phyloP scores from a whole-genome alignment of 2,113 vertebrate species.

The Melanotaenia duboulayi region DNA sequence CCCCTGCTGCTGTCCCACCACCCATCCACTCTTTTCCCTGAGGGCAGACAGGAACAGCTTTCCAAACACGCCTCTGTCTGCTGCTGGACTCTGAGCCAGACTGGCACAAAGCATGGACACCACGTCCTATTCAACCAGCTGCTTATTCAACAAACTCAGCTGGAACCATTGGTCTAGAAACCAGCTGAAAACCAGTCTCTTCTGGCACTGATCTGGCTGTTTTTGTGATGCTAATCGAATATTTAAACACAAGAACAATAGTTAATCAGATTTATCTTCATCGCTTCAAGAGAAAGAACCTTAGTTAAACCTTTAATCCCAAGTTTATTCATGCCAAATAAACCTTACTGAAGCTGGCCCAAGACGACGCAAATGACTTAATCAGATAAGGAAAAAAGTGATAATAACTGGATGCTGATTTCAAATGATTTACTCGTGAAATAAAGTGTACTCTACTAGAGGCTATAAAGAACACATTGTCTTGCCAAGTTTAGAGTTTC shows the following conservation, averaged over 20 bases:
- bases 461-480: conserved; percentile 14
- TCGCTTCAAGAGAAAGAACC: not conserved
- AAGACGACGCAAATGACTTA: conserved; percentile 18
- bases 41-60: conserved; percentile 63
- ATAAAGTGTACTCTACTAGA: conserved; percentile 12
- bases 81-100: conserved; percentile 33
- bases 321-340: conserved; percentile 20
- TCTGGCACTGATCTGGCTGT: not conserved
- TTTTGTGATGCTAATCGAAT: conserved; percentile 5
- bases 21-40: conserved; percentile 31
- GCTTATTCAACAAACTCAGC: conserved; percentile 52
- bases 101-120: conserved; percentile 40
- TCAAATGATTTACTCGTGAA: conserved; percentile 31
- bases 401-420: conserved; percentile 30
- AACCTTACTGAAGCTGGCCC: conserved; percentile 23
- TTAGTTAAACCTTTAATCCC: conserved; percentile 27
- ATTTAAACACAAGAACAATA: conserved; percentile 15
- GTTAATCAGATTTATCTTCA: conserved; percentile 6
- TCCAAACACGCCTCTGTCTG: conserved; percentile 48
- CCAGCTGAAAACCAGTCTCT: conserved; percentile 30
- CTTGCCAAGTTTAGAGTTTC: conserved; percentile 20
- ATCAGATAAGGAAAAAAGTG: conserved; percentile 23
- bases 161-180: conserved; percentile 34
- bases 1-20: conserved; percentile 19
- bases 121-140: conserved; percentile 45